A percentile compares a stretch with the other conserved stretches of the same genome.
These are phyloP conservation scores for Drosophila seguyi DNA, from an alignment of 1,140 invertebrate genomes.

Conservation along the genomic window DNA sequence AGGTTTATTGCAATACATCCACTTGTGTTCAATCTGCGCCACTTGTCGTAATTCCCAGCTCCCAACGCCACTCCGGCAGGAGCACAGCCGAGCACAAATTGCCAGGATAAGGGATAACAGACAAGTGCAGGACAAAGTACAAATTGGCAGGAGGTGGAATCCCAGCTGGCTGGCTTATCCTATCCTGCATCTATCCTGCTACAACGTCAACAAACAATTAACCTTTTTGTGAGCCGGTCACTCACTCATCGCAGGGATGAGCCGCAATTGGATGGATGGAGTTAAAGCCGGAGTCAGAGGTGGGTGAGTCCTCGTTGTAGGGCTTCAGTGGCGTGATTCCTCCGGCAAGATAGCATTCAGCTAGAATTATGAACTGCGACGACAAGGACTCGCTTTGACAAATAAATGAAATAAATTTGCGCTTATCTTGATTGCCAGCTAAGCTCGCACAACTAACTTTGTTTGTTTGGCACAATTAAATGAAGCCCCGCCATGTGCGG, in stretches of 20 bases:
- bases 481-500: slow-evolving; percentile 68
- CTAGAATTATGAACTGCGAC: slow-evolving; percentile 30
- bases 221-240: slow-evolving; percentile 49
- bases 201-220: slow-evolving; percentile 68
- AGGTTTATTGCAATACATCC: slow-evolving; percentile 25
- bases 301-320: slow-evolving; percentile 37
- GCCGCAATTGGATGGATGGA: slow-evolving; percentile 29
- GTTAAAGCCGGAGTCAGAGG: slow-evolving; percentile 1
- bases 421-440: slow-evolving; percentile 52
- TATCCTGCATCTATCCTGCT: slow-evolving; percentile 57
- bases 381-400: slow-evolving; percentile 24
- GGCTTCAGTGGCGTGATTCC: slow-evolving; percentile 37
- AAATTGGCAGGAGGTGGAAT: not conserved
- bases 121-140: slow-evolving; percentile 55
- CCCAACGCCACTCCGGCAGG: slow-evolving; percentile 1
- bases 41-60: slow-evolving; percentile 49
- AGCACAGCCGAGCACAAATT: slow-evolving; percentile 49
- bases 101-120: slow-evolving; percentile 66
- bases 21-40: slow-evolving; percentile 29
- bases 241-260: slow-evolving; percentile 26
- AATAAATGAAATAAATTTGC: slow-evolving; percentile 41
- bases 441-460: slow-evolving; percentile 8
- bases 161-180: slow-evolving; percentile 30
- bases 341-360: slow-evolving; percentile 46
- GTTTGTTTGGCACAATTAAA: slow-evolving; percentile 68